These are phyloP conservation scores for Ptychodera flava DNA, from an alignment of 35 echinoderm and acorn worm species.

Conservation along the genomic window DNA sequence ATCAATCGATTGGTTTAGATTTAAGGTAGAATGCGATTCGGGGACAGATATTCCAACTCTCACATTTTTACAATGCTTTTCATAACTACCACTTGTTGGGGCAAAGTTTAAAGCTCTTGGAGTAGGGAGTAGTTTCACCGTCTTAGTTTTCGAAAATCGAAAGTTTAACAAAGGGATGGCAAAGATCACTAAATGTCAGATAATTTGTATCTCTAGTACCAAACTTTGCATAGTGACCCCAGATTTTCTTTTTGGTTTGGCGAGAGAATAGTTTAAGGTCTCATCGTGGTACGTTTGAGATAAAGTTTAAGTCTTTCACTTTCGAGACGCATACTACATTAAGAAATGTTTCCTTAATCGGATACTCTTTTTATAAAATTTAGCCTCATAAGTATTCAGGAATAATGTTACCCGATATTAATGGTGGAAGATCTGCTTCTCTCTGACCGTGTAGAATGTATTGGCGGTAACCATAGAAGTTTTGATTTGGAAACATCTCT, in stretches of 20 bases:
- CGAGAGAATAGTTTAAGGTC: background rate
- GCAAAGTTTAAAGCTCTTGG: too few relatives aligned
- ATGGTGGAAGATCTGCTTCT: background rate
- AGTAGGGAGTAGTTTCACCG: background rate
- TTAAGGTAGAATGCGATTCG: too few relatives aligned
- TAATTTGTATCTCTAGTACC: too few relatives aligned
- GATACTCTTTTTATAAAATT: background rate
- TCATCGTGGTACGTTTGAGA: too few relatives aligned
- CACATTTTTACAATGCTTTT: background rate
- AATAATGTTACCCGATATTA: background rate
- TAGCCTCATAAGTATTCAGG: background rate
- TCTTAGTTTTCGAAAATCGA: too few relatives aligned
- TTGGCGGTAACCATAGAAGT: background rate
- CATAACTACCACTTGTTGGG: background rate
- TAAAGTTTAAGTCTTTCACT: too few relatives aligned
- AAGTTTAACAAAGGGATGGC: too few relatives aligned
- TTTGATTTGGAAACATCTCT: background rate
- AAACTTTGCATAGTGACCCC: too few relatives aligned
- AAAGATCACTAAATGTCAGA: too few relatives aligned
- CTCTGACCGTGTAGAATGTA: background rate
- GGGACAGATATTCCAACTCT: too few relatives aligned
- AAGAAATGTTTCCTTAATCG: background rate
- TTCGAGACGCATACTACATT: too few relatives aligned
- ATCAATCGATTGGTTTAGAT: background rate
- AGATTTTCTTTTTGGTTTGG: too few relatives aligned